Evolutionary conservation across 2,113 vertebrate genomes (phyloP).

Genomic region (Nibea albiflora): DNA sequence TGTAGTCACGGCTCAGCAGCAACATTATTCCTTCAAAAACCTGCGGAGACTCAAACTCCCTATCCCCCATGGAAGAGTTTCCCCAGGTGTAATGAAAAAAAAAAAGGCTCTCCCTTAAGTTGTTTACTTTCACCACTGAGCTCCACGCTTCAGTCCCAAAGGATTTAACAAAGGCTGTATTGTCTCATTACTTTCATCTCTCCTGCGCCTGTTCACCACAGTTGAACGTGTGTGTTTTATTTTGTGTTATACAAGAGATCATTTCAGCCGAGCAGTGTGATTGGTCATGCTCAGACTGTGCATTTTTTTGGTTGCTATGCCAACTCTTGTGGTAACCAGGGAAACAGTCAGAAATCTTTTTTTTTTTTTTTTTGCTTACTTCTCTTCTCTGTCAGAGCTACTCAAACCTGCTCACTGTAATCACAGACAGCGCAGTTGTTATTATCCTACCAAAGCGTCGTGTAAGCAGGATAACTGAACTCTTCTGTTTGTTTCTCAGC

Average conservation of each 20-base stretch:
- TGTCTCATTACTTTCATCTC: constrained; percentile 35
- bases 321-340: constrained; percentile 43
- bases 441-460: background rate
- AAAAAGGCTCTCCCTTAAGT: constrained; percentile 23
- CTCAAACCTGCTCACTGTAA: background rate
- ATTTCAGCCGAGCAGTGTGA: background rate
- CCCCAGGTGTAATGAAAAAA: constrained; percentile 45
- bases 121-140: constrained; percentile 51
- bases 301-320: constrained; percentile 41
- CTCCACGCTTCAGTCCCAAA: constrained; percentile 24
- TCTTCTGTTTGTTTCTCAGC: constrained; percentile 66
- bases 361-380: background rate
- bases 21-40: constrained; percentile 39
- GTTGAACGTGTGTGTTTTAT: constrained; percentile 32
- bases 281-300: constrained; percentile 27
- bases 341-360: constrained; percentile 3
- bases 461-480: background rate
- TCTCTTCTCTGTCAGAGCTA: background rate
- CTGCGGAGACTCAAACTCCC: constrained; percentile 5
- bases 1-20: constrained; percentile 11
- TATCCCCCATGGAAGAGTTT: constrained; percentile 35
- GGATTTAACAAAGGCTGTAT: constrained; percentile 19
- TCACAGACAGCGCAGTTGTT: background rate
- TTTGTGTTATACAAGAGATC: constrained; percentile 19
- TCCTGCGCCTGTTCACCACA: constrained; percentile 22